Percentiles rank a stretch among this genome's conserved stretches.
Evolutionary conservation across 2,797 vertebrate species (phyloP).

Genomic region (Acipenser ruthenus): DNA sequence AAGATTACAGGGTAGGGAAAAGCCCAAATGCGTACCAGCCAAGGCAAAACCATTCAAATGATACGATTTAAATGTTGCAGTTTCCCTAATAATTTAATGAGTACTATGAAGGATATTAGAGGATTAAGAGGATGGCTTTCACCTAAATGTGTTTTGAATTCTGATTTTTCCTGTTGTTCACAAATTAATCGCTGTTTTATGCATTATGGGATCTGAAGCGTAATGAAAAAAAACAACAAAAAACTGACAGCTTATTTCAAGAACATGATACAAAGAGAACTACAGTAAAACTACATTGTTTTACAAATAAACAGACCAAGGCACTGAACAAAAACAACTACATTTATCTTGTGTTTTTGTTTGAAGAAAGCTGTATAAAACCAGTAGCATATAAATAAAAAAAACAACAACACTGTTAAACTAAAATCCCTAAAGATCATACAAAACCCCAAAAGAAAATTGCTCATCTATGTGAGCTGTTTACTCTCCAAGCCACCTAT

Average conservation of each 20-base stretch:
- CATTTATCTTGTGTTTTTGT: too few relatives aligned
- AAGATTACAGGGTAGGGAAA: background rate
- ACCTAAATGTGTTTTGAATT: background rate
- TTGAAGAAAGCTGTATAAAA: too few relatives aligned
- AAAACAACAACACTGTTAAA: too few relatives aligned
- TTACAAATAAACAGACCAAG: too few relatives aligned
- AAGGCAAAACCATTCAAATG: background rate
- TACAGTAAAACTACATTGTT: too few relatives aligned
- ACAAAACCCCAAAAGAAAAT: conserved; percentile 12
- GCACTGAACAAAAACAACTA: too few relatives aligned
- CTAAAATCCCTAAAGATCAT: background rate
- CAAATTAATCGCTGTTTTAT: background rate
- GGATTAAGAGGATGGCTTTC: background rate
- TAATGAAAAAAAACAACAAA: background rate
- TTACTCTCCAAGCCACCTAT: conserved; percentile 30
- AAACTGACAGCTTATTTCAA: background rate
- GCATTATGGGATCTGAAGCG: background rate
- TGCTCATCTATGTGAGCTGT: conserved; percentile 18
- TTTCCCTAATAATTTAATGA: background rate
- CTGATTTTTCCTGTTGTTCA: background rate
- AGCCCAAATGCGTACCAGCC: background rate
- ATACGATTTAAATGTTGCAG: background rate
- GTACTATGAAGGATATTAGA: background rate
- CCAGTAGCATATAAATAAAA: too few relatives aligned
- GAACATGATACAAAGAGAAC: too few relatives aligned